Conservation (phyloP, 2,113 vertebrate species). For the Melanerpes formicivorus region DNA sequence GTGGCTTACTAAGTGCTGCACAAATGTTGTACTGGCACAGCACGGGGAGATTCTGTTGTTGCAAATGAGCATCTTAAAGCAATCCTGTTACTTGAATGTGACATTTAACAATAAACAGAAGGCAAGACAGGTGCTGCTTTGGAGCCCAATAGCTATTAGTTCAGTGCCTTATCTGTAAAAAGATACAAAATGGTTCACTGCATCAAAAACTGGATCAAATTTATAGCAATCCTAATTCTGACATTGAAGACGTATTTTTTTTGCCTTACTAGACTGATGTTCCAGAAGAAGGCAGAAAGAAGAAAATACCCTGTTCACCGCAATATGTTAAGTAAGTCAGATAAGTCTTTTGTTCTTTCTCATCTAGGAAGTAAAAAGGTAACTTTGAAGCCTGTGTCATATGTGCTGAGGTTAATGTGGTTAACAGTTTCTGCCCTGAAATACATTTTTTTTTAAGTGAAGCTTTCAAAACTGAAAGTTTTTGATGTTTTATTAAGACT, state of each 20-base stretch:
- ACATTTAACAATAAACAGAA: neutral
- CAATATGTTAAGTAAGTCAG: conserved; percentile 80
- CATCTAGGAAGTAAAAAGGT: neutral
- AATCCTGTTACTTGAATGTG: neutral
- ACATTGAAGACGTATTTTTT: neutral
- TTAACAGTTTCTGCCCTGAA: neutral
- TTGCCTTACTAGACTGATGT: conserved; percentile 77
- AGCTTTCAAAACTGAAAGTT: neutral
- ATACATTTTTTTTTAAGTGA: neutral
- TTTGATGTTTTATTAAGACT: neutral
- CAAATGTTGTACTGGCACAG: conserved; percentile 13
- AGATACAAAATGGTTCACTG: neutral
- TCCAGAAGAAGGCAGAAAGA: conserved; percentile 72
- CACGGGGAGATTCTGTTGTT: neutral
- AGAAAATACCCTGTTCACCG: conserved; percentile 60
- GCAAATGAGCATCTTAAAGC: conserved; percentile 25
- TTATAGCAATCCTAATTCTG: neutral
- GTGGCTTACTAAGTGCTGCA: neutral
- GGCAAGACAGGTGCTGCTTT: neutral
- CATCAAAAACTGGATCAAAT: neutral
- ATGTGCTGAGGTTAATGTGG: neutral
- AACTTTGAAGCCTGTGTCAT: neutral
- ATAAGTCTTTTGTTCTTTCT: neutral
- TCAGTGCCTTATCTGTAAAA: neutral
- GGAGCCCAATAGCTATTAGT: neutral